Conservation (phyloP, 2,797 vertebrate species). For the Micropoecilia bifurca region DNA sequence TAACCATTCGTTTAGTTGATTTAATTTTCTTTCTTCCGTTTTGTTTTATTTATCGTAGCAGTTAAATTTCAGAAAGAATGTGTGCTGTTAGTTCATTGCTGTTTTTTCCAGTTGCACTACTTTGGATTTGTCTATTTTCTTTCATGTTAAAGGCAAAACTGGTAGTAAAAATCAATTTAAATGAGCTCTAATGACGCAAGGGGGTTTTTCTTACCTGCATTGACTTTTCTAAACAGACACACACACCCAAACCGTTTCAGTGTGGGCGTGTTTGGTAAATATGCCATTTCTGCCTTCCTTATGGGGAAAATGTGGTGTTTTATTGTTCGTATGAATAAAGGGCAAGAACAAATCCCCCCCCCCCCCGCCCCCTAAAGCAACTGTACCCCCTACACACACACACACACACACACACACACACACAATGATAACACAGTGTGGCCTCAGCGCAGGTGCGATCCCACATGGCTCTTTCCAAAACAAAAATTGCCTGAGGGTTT, state of each 20-base stretch:
- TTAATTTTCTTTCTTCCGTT: not conserved
- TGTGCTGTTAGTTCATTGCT: not conserved
- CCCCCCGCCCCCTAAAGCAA: conserved; percentile 39
- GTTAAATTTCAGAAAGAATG: not conserved
- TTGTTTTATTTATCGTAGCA: not conserved
- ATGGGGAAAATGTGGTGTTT: conserved; percentile 71
- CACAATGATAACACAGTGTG: conserved; percentile 48
- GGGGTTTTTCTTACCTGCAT: conserved; percentile 53
- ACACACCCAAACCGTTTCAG: conserved; percentile 64
- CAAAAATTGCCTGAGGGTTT: conserved; percentile 16
- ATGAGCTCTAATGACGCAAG: conserved; percentile 55
- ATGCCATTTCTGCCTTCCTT: conserved; percentile 72
- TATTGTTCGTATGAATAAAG: conserved; percentile 78
- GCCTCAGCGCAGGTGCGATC: conserved; percentile 72
- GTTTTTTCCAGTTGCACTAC: not conserved
- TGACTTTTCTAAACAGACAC: conserved; percentile 48
- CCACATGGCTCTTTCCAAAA: conserved; percentile 68
- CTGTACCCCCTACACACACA: conserved; percentile 20
- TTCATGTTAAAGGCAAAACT: conserved; percentile 18
- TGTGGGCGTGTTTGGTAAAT: conserved; percentile 81
- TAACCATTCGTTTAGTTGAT: not conserved
- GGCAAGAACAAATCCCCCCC: conserved; percentile 80
- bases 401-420: conserved; percentile 15
- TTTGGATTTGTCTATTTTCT: not conserved
- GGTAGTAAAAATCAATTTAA: conserved; percentile 29